These are phyloP conservation scores for Brenthis ino DNA, from an alignment of 2,888 invertebrate species.

Conservation along the genomic window DNA sequence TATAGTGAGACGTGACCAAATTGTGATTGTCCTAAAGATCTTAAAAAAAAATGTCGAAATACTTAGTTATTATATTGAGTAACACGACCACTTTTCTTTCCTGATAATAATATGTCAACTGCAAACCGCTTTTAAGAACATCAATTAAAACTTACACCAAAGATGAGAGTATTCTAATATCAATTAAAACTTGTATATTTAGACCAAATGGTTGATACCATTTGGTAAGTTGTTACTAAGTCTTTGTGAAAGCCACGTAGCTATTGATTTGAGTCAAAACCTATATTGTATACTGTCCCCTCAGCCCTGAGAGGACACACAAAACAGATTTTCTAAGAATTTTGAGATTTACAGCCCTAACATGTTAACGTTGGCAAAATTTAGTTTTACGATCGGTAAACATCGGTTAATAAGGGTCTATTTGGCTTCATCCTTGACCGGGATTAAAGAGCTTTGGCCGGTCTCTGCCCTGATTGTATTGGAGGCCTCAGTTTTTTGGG, in stretches of 20 bases:
- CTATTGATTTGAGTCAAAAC: conserved; percentile 40
- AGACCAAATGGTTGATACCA: conserved; percentile 5
- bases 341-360: conserved; percentile 32
- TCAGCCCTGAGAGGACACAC: neutral
- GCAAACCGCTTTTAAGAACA: conserved; percentile 30
- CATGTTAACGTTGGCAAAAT: conserved; percentile 32
- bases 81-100: neutral
- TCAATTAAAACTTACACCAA: conserved; percentile 18
- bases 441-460: conserved; percentile 25
- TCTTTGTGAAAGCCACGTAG: conserved; percentile 32
- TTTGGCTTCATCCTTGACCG: conserved; percentile 32
- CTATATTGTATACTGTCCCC: neutral
- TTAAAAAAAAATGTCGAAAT: neutral
- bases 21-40: no score
- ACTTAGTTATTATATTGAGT: neutral
- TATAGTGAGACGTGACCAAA: no score
- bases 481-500: conserved; percentile 15
- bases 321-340: conserved; percentile 38
- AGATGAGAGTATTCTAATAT: conserved; percentile 30
- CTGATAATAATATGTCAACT: neutral
- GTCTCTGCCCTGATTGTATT: conserved; percentile 24
- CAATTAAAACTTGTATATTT: conserved; percentile 37
- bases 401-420: conserved; percentile 34
- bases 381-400: conserved; percentile 36
- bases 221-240: neutral